Percentiles rank a stretch among this genome's conserved stretches.
Evolutionary conservation across 2,888 invertebrate genomes (phyloP).

Genomic region (Anticlea derivata): DNA sequence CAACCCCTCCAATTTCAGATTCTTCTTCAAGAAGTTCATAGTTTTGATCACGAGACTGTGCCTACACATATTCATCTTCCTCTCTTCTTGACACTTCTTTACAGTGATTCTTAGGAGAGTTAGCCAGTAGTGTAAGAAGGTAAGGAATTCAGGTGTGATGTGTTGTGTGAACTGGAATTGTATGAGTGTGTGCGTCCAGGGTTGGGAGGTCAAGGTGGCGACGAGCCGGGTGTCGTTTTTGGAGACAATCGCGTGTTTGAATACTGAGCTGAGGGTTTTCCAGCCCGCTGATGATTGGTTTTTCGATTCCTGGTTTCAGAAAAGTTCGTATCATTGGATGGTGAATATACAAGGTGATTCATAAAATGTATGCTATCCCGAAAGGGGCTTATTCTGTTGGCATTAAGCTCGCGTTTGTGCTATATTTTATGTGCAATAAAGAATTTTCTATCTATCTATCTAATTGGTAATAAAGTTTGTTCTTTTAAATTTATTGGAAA

Average conservation of each 20-base stretch:
- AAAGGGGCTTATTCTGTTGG: no score
- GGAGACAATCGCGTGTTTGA: slow-evolving; percentile 65
- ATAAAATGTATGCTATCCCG: no score
- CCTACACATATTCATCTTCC: slow-evolving; percentile 51
- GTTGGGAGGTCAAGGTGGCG: slow-evolving; percentile 65
- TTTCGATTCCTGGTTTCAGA: slow-evolving; percentile 56
- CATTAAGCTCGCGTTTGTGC: no score
- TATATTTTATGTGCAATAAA: no score
- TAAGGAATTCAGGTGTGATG: slow-evolving; percentile 61
- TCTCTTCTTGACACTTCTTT: slow-evolving; percentile 51
- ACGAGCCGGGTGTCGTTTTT: slow-evolving; percentile 65
- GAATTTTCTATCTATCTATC: no score
- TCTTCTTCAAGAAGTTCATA: slow-evolving; percentile 56
- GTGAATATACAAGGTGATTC: no score
- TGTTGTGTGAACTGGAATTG: slow-evolving; percentile 71
- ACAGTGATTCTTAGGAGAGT: slow-evolving; percentile 63
- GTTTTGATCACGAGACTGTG: slow-evolving; percentile 65
- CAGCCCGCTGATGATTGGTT: slow-evolving; percentile 66
- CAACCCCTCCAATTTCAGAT: slow-evolving; percentile 43
- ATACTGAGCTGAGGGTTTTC: slow-evolving; percentile 69
- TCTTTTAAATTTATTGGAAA: no score
- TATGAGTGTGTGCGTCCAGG: slow-evolving; percentile 71
- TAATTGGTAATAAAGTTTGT: no score
- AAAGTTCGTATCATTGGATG: background rate
- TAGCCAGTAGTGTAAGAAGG: slow-evolving; percentile 66